Evolutionary conservation across 2,797 vertebrate species (phyloP).

Genomic region (Huso huso): DNA sequence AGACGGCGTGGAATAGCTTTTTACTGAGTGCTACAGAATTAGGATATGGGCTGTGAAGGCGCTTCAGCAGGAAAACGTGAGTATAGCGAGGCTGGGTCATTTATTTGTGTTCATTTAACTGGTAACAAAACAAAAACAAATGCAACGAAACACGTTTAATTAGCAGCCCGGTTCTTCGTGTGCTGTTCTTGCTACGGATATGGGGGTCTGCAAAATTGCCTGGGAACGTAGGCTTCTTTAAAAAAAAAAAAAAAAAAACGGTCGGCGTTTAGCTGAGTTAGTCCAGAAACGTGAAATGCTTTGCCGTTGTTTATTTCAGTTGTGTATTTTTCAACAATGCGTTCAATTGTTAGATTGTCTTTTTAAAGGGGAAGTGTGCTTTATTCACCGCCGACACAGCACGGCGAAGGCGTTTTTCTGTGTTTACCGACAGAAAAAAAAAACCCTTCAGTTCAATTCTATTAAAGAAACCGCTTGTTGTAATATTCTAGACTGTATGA

Average conservation of each 20-base stretch:
- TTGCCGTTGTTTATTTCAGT: too few species aligned
- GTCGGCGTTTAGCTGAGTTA: background rate
- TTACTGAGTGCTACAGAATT: constrained; percentile 24
- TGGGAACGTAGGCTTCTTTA: too few species aligned
- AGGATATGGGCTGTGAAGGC: constrained; percentile 9
- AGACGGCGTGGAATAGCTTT: constrained; percentile 13
- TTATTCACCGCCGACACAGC: constrained; percentile 30
- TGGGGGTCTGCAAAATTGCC: constrained; percentile 3
- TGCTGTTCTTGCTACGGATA: too few species aligned
- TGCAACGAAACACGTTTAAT: too few species aligned
- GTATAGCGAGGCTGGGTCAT: background rate
- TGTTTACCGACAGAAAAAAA: constrained; percentile 1
- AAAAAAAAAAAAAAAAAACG: constrained; percentile 5
- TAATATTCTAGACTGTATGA: too few species aligned
- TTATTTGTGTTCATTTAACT: too few species aligned
- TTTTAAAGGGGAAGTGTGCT: constrained; percentile 39
- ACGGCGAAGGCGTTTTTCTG: constrained; percentile 22
- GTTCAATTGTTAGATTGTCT: constrained; percentile 24
- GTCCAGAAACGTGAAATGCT: background rate
- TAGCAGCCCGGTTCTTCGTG: too few species aligned
- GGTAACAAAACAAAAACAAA: too few species aligned
- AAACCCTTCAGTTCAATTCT: background rate
- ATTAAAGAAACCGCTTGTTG: too few species aligned
- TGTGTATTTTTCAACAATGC: constrained; percentile 13
- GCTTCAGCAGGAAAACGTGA: constrained; percentile 31